Evolutionary conservation across 2,888 invertebrate species (phyloP).

Genomic region (Rhogogaster chlorosoma): DNA sequence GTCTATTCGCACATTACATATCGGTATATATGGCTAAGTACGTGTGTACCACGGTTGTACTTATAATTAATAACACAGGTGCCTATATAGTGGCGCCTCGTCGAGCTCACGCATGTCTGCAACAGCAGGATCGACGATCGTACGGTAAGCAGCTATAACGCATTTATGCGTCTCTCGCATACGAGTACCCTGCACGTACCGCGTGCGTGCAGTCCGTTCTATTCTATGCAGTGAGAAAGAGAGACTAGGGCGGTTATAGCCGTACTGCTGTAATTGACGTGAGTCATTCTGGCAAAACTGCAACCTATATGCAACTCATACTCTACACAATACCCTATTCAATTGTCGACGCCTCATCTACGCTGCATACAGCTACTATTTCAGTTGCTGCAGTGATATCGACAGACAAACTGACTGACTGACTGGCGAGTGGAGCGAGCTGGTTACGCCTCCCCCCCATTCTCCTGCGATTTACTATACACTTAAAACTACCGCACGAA

Average conservation of each 20-base stretch:
- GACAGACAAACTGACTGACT: background rate
- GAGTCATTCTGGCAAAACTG: slow-evolving; percentile 28
- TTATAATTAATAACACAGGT: slow-evolving; percentile 39
- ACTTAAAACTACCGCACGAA: background rate
- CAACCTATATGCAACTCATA: slow-evolving; percentile 12
- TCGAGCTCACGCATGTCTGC: slow-evolving; percentile 25
- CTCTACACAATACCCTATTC: slow-evolving; percentile 7
- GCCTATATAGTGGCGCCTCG: slow-evolving; percentile 5
- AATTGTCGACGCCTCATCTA: background rate
- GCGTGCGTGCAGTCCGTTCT: background rate
- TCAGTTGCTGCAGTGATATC: background rate
- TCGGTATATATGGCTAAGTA: background rate
- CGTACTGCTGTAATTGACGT: slow-evolving; percentile 25
- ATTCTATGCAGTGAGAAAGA: background rate
- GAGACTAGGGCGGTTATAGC: background rate
- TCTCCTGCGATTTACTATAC: background rate
- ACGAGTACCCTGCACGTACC: too few relatives aligned
- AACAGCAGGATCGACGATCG: background rate
- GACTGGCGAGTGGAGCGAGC: background rate
- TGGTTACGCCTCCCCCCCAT: background rate
- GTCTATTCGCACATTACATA: background rate
- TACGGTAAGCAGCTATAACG: background rate
- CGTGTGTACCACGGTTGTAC: background rate
- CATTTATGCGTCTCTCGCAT: background rate
- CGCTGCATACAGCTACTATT: background rate